These are phyloP conservation scores for Phocoena sinus DNA, from an alignment of 2,113 vertebrate species.

Conservation along the genomic window DNA sequence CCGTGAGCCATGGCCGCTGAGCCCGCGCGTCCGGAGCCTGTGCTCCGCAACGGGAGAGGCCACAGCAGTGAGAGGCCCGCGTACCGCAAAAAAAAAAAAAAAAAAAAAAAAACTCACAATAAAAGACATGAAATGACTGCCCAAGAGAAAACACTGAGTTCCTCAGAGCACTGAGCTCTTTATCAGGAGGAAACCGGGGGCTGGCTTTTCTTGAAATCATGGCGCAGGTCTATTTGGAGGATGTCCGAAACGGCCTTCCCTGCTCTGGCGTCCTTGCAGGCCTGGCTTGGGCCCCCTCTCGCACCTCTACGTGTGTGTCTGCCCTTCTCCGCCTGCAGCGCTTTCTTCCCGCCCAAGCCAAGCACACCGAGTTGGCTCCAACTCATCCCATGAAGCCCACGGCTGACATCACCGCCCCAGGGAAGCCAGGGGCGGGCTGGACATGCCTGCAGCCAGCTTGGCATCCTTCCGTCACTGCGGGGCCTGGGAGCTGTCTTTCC, in stretches of 20 bases:
- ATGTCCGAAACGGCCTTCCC: background rate
- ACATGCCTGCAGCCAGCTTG: background rate
- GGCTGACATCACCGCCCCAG: background rate
- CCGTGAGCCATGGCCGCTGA: too few relatives aligned
- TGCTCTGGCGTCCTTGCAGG: background rate
- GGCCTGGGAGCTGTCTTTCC: background rate
- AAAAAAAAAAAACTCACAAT: background rate
- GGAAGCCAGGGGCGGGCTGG: background rate
- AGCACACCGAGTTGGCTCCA: background rate
- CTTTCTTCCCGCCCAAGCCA: background rate
- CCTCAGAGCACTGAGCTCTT: background rate
- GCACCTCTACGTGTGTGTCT: background rate
- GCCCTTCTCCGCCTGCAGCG: background rate
- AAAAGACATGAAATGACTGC: background rate
- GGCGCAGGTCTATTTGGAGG: background rate
- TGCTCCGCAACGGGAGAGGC: too few relatives aligned
- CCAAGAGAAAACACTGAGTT: background rate
- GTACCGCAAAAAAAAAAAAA: background rate
- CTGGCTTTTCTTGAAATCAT: background rate
- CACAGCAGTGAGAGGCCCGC: too few relatives aligned
- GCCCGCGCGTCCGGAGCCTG: too few relatives aligned
- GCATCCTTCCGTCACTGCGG: background rate
- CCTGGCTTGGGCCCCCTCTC: background rate
- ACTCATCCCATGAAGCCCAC: background rate
- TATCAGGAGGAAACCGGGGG: background rate